A percentile compares a stretch with the other conserved stretches of the same genome.
Conservation (phyloP, 2,797 vertebrate genomes). For the Centroberyx gerrardi region DNA sequence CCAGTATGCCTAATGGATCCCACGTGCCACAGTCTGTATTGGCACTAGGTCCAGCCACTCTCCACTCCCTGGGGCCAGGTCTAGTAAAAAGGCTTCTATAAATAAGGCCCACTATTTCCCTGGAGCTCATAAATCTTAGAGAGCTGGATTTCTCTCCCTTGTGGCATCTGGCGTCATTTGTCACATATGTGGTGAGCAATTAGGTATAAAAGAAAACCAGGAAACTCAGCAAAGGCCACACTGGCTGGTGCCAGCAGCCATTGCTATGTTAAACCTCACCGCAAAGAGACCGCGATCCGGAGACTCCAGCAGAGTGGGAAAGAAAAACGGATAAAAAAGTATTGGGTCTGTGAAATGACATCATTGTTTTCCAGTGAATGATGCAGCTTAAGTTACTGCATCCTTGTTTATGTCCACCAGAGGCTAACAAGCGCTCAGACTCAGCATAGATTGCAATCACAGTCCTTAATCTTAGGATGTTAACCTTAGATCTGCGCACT, state of each 20-base stretch:
- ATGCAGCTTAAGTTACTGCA: constrained; percentile 52
- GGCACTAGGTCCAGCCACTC: constrained; percentile 67
- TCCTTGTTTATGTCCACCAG: constrained; percentile 50
- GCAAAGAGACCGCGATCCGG: constrained; percentile 57
- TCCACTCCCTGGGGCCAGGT: constrained; percentile 65
- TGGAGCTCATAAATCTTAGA: constrained; percentile 78
- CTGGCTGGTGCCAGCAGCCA: constrained; percentile 71
- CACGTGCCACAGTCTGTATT: constrained; percentile 69
- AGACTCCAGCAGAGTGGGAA: constrained; percentile 28
- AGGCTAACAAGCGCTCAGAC: constrained; percentile 44
- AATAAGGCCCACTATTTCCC: constrained; percentile 78
- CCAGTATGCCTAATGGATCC: constrained; percentile 66
- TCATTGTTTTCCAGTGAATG: constrained; percentile 68
- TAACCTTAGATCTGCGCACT: constrained; percentile 38
- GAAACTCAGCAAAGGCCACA: constrained; percentile 68
- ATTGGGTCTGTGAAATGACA: constrained; percentile 59
- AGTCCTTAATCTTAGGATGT: constrained; percentile 41
- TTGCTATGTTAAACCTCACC: constrained; percentile 71
- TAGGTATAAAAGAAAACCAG: constrained; percentile 81
- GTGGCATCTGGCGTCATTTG: constrained; percentile 83
- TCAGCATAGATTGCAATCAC: constrained; percentile 51
- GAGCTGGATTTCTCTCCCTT: constrained; percentile 74
- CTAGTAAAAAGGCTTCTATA: constrained; percentile 73
- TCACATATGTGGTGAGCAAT: constrained; percentile 83
- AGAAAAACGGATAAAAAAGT: constrained; percentile 31